phyloP scores from a whole-genome alignment of 2,113 vertebrate genomes.

The Dipodomys stephensi region DNA sequence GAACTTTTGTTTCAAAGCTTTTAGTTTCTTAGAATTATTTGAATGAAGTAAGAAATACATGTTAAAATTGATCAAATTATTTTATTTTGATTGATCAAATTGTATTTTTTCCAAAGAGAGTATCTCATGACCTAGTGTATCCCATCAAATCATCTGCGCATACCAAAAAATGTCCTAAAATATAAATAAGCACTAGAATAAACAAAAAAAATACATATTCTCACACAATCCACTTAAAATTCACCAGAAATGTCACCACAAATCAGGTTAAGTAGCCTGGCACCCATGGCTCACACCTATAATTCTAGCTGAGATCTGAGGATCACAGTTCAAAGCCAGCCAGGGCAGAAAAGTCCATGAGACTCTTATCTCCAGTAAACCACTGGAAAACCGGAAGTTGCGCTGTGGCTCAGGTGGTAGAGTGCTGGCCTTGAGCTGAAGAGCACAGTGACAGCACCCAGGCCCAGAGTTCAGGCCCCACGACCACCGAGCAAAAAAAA shows the following conservation, averaged over 20 bases:
- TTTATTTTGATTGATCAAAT: not conserved
- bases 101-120: not conserved
- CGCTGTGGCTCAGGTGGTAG: too few relatives aligned
- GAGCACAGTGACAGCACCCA: too few relatives aligned
- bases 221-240: slow-evolving; percentile 51
- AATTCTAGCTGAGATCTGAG: too few relatives aligned
- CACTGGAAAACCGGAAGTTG: too few relatives aligned
- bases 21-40: not conserved
- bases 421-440: too few relatives aligned
- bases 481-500: too few relatives aligned
- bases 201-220: not conserved
- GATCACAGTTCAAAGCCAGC: too few relatives aligned
- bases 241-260: slow-evolving; percentile 47
- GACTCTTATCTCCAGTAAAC: too few relatives aligned
- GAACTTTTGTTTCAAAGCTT: not conserved
- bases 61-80: not conserved
- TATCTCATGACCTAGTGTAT: slow-evolving; percentile 6
- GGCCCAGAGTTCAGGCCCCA: too few relatives aligned
- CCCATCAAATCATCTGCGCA: not conserved
- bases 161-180: slow-evolving; percentile 55
- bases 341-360: too few relatives aligned
- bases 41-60: not conserved
- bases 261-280: not conserved
- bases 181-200: slow-evolving; percentile 28
- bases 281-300: too few relatives aligned